Base-by-base conservation (phyloP, 2,888 invertebrate genomes). In the Aromia moschata region DNA sequence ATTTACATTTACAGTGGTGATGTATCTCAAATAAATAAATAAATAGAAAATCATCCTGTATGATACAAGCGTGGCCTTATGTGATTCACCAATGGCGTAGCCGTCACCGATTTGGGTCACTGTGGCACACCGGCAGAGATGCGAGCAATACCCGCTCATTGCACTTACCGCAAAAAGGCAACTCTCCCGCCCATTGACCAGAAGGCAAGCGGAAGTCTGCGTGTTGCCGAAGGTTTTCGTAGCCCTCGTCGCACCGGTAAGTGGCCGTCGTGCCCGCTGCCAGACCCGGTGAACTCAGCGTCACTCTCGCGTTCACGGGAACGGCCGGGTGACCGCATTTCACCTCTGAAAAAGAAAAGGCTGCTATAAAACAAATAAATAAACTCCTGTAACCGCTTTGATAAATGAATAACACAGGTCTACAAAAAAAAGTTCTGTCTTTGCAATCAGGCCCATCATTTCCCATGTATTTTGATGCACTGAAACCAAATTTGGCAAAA, bases 271-370 rank as follows among this genome's bases (percentile, higher is more conserved):
- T 86, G 31, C 90, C 90, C 1, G 80, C 72, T 64, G 77, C 74
- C 64, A 86, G 84, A 67, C 74, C 81, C 61, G 84, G 83, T 67
- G 81, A 84, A 68, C 87, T 85, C 65, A 89, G 80, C 30, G 85
- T 82, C 46, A 94, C 90, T 77, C 87, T 86, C 56, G 94, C 89
- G 81, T 94, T 94, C 56, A 91, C 83, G 14, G 94, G 93, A 69
- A 94, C 91, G 10, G 93, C 90, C 17, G 94, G 94, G 74, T 91
- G 92, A 18, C 93, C 93, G 80, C 94, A 94, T 72, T 82, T 85
- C 36, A 82, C 80, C 17, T 69, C 75, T 75, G 72, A 36, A 73
- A 74, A 41, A 45, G 58, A 62, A 65, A 56, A 47, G 15, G 25
- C 3, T n/a, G n/a, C n/a, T n/a, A n/a, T n/a, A n/a, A n/a, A n/a